Percentiles rank a stretch among this genome's conserved stretches.
phyloP scores from a whole-genome alignment of 2,888 invertebrate species.

The Ischnus inquisitorius region DNA sequence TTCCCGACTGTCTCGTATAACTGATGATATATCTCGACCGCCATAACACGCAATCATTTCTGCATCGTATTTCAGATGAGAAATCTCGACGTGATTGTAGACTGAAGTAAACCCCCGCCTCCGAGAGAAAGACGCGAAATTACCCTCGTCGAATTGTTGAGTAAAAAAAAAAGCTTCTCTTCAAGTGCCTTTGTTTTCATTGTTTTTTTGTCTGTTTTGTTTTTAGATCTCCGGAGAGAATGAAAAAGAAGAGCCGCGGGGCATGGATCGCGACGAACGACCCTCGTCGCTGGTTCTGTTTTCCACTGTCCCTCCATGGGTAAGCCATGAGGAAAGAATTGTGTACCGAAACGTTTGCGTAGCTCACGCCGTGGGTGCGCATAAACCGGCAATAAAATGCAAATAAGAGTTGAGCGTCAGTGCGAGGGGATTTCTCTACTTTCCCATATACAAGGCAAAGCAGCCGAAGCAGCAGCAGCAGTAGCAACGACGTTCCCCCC shows the following conservation, averaged over 20 bases:
- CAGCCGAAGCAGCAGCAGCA: neutral
- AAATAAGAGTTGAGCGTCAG: slow-evolving; percentile 67
- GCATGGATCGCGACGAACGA: slow-evolving; percentile 35
- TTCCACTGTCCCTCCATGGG: slow-evolving; percentile 11
- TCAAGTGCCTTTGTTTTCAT: slow-evolving; percentile 9
- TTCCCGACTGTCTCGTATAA: too few relatives aligned
- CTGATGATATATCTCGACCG: too few relatives aligned
- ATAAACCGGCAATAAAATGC: slow-evolving; percentile 75
- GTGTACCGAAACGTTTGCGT: slow-evolving; percentile 61
- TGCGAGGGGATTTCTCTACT: slow-evolving; percentile 6
- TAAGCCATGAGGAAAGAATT: slow-evolving; percentile 46
- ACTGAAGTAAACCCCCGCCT: too few relatives aligned
- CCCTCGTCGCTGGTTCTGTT: slow-evolving; percentile 11
- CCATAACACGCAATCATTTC: too few relatives aligned
- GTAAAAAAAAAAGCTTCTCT: slow-evolving; percentile 10
- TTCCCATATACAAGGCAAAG: neutral
- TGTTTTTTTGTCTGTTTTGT: neutral
- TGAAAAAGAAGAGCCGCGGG: slow-evolving; percentile 15
- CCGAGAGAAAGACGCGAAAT: slow-evolving; percentile 6
- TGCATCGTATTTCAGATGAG: neutral
- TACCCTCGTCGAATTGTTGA: slow-evolving; percentile 22
- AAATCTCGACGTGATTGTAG: slow-evolving; percentile 36
- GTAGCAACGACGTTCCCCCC: neutral
- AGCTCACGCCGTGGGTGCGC: slow-evolving; percentile 66
- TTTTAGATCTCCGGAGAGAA: neutral